A percentile compares a stretch with the other conserved stretches of the same genome.
These are phyloP conservation scores for Drosophila kuntzei DNA, from an alignment of 2,888 invertebrate species.

Conservation along the genomic window DNA sequence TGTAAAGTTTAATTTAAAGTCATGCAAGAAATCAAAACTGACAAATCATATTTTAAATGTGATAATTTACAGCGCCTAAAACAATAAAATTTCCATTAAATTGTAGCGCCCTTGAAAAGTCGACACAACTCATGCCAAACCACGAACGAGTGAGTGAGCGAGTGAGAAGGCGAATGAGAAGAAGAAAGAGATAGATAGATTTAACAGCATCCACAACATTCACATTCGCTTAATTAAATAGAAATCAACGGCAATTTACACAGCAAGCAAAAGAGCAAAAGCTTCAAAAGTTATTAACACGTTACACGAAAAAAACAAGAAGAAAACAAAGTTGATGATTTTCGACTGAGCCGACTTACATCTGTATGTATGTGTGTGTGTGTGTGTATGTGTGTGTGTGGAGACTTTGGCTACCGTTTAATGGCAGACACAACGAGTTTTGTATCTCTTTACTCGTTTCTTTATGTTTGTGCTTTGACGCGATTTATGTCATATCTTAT, in stretches of 20 bases:
- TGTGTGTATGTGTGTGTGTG: conserved; percentile 27
- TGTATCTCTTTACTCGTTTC: conserved; percentile 46
- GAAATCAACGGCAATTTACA: conserved; percentile 77
- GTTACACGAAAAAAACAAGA: conserved; percentile 38
- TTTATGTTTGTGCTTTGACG: conserved; percentile 75
- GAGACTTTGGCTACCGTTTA: conserved; percentile 71
- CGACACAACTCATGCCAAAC: conserved; percentile 20
- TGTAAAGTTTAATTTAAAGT: background rate
- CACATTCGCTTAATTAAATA: conserved; percentile 70
- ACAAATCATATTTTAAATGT: conserved; percentile 6
- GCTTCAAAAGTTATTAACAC: conserved; percentile 75
- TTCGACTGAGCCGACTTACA: conserved; percentile 44
- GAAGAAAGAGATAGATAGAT: background rate
- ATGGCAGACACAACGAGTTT: conserved; percentile 61
- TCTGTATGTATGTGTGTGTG: conserved; percentile 13
- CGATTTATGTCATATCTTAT: conserved; percentile 82
- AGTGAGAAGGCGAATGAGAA: background rate
- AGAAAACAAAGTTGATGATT: conserved; percentile 46
- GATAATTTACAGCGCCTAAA: background rate
- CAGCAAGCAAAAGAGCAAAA: conserved; percentile 48
- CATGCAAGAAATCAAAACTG: background rate
- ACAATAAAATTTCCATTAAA: conserved; percentile 13
- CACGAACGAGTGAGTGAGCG: conserved; percentile 3
- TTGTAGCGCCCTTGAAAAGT: conserved; percentile 41
- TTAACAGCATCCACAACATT: conserved; percentile 25